phyloP scores from a whole-genome alignment of 2,888 invertebrate species.

The Melanostoma mellinum region DNA sequence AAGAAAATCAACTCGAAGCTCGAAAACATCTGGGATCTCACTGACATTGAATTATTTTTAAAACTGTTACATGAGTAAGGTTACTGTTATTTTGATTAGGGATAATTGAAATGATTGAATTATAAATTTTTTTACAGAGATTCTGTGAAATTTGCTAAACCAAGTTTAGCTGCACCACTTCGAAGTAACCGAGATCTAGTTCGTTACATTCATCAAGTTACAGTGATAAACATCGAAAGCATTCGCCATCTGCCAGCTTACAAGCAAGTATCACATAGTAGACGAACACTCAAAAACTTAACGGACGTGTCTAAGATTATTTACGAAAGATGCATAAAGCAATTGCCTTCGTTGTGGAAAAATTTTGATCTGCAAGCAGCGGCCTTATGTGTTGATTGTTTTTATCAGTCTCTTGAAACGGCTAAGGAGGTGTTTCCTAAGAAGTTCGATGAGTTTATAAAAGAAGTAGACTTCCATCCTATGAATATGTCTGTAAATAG shows the following conservation, averaged over 20 bases:
- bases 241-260: conserved; percentile 79
- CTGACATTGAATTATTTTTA: conserved; percentile 77
- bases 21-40: conserved; percentile 80
- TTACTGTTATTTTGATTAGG: too few species aligned
- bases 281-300: conserved; percentile 77
- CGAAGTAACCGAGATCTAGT: conserved; percentile 83
- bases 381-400: conserved; percentile 84
- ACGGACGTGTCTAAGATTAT: conserved; percentile 79
- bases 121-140: conserved; percentile 78
- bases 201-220: conserved; percentile 83
- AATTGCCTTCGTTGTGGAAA: conserved; percentile 82
- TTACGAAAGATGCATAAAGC: conserved; percentile 82
- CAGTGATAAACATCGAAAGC: conserved; percentile 75
- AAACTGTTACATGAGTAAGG: conserved; percentile 78
- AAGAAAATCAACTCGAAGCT: conserved; percentile 77
- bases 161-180: conserved; percentile 81
- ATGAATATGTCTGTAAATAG: conserved; percentile 73
- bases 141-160: conserved; percentile 83
- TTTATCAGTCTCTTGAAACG: conserved; percentile 80
- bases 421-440: conserved; percentile 77
- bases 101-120: neutral
- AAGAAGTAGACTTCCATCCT: conserved; percentile 76
- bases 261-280: conserved; percentile 79
- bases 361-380: conserved; percentile 83
- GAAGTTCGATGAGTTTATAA: conserved; percentile 78